A percentile compares a stretch with the other conserved stretches of the same genome.
Evolutionary conservation across 2,113 vertebrate genomes (phyloP).

Genomic region (Struthidea cinerea): DNA sequence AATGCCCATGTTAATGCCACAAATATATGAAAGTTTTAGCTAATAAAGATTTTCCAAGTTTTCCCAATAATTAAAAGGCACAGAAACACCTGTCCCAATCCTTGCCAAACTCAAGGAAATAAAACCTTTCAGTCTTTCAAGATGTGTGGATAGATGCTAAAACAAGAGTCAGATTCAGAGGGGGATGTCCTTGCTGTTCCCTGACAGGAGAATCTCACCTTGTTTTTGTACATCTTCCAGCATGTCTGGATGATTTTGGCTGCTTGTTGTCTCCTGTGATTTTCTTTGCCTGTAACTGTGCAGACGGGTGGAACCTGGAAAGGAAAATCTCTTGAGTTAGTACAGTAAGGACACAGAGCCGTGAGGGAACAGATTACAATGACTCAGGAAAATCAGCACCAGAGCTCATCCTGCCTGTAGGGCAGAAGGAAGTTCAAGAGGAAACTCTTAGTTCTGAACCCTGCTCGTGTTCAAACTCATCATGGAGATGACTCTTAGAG

Average conservation of each 20-base stretch:
- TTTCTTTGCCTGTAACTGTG: background rate
- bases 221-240: conserved; percentile 73
- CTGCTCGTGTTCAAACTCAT: background rate
- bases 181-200: background rate
- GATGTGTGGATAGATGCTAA: background rate
- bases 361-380: background rate
- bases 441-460: background rate
- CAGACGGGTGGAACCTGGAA: background rate
- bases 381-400: background rate
- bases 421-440: background rate
- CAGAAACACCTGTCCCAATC: background rate
- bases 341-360: background rate
- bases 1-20: background rate
- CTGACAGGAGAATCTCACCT: conserved; percentile 49
- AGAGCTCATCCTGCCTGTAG: background rate
- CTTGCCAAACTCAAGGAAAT: background rate
- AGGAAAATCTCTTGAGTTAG: background rate
- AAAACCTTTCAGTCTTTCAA: background rate
- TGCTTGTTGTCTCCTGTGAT: conserved; percentile 59
- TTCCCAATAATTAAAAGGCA: background rate
- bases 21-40: background rate
- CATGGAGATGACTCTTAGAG: background rate
- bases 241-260: conserved; percentile 74
- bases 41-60: background rate
- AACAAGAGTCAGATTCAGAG: background rate